Conservation (phyloP, 2,888 invertebrate species). For the Acanthosoma haemorrhoidale region DNA sequence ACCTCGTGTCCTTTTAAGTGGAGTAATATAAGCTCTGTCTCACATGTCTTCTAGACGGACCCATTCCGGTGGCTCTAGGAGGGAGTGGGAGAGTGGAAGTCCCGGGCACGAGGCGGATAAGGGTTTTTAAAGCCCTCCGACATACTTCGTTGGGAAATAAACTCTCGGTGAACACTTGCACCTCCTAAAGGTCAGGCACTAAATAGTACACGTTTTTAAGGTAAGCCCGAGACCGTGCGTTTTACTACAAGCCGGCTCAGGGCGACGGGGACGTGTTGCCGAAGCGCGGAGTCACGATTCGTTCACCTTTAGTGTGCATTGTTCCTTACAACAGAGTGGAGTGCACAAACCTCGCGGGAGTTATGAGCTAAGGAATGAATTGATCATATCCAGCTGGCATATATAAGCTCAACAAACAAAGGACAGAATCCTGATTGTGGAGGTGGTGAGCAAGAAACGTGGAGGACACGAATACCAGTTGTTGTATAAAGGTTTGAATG, state of each 20-base stretch:
- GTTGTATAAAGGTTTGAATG: neutral
- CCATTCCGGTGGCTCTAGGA: too few species aligned
- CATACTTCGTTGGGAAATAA: neutral
- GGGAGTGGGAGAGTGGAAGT: neutral
- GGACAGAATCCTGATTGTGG: neutral
- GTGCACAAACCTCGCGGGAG: neutral
- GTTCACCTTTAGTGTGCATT: conserved; percentile 7
- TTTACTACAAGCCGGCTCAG: too few species aligned
- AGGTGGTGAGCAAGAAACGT: neutral
- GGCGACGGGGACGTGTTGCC: neutral
- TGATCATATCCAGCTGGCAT: neutral
- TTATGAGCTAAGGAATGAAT: neutral
- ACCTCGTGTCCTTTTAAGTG: neutral
- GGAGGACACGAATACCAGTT: conserved; percentile 11
- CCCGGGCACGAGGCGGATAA: neutral
- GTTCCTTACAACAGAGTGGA: neutral
- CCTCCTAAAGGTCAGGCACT: neutral
- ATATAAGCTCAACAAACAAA: neutral
- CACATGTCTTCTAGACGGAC: too few species aligned
- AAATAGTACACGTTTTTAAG: conserved; percentile 8
- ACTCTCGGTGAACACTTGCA: neutral
- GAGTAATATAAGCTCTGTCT: too few species aligned
- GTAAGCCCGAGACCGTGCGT: neutral
- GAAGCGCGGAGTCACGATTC: neutral
- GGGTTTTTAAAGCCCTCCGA: neutral